These are phyloP conservation scores for Doryteuthis pealeii DNA, from an alignment of 1,140 invertebrate genomes.

Conservation along the genomic window DNA sequence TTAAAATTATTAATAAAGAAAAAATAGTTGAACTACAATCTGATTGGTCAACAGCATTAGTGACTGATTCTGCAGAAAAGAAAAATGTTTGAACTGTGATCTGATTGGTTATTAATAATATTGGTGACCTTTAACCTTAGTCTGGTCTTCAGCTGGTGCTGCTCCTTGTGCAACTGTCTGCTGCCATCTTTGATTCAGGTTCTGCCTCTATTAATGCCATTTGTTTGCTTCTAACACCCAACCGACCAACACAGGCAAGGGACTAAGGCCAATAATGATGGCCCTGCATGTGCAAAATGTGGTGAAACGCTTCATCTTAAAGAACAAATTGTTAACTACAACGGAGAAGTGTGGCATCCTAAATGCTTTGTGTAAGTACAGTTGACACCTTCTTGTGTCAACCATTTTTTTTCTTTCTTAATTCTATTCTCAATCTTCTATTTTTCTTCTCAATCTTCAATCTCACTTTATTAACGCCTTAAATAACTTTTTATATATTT, in stretches of 20 bases:
- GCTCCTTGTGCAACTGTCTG: background rate
- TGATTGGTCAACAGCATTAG: background rate
- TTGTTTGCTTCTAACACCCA: background rate
- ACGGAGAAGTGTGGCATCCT: constrained; percentile 76
- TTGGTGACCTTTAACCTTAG: no score
- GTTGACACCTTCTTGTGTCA: background rate
- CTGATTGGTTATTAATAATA: background rate
- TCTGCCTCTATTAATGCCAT: background rate
- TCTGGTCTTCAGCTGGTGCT: background rate
- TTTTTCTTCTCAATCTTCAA: background rate
- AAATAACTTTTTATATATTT: no score
- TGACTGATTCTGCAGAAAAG: background rate
- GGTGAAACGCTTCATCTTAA: constrained; percentile 17
- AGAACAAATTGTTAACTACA: constrained; percentile 31
- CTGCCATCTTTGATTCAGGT: background rate
- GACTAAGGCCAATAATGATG: background rate
- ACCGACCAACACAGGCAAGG: background rate
- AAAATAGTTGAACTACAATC: no score
- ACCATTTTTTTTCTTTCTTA: background rate
- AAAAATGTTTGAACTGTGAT: background rate
- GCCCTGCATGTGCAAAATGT: constrained; percentile 20
- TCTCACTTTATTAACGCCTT: background rate
- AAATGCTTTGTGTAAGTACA: constrained; percentile 94
- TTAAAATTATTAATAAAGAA: no score
- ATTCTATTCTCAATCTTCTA: background rate